These are phyloP conservation scores for Cephus rjabovi DNA, from an alignment of 2,888 invertebrate species.

Conservation along the genomic window DNA sequence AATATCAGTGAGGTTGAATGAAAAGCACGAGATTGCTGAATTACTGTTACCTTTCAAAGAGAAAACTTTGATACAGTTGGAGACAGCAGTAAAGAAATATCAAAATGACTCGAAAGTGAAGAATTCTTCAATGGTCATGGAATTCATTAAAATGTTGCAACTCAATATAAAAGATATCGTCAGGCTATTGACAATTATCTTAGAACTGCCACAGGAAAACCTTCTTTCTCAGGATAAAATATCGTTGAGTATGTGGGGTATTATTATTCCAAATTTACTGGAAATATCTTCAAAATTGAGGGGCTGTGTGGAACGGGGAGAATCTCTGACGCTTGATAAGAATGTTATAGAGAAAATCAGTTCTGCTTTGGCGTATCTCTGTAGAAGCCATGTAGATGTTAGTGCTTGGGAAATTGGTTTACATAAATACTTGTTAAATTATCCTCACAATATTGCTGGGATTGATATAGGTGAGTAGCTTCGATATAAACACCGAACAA, in stretches of 20 bases:
- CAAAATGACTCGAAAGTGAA: slow-evolving; percentile 62
- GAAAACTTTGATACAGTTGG: slow-evolving; percentile 69
- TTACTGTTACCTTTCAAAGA: slow-evolving; percentile 69
- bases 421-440: slow-evolving; percentile 71
- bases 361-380: slow-evolving; percentile 29
- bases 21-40: slow-evolving; percentile 24
- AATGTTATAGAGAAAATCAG: slow-evolving; percentile 42
- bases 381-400: slow-evolving; percentile 42
- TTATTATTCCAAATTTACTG: slow-evolving; percentile 71
- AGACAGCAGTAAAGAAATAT: slow-evolving; percentile 68
- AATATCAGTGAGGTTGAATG: slow-evolving; percentile 36
- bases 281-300: slow-evolving; percentile 67
- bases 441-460: slow-evolving; percentile 71
- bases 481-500: neutral
- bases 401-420: slow-evolving; percentile 71
- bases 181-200: slow-evolving; percentile 66
- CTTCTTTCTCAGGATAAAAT: slow-evolving; percentile 67
- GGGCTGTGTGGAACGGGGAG: neutral
- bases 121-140: slow-evolving; percentile 62
- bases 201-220: slow-evolving; percentile 54
- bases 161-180: slow-evolving; percentile 64
- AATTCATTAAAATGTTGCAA: slow-evolving; percentile 65
- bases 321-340: slow-evolving; percentile 31
- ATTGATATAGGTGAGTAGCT: slow-evolving; percentile 70
- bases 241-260: slow-evolving; percentile 70